phyloP scores from a whole-genome alignment of 2,888 invertebrate species.

The Orthonychiurus folsomi region DNA sequence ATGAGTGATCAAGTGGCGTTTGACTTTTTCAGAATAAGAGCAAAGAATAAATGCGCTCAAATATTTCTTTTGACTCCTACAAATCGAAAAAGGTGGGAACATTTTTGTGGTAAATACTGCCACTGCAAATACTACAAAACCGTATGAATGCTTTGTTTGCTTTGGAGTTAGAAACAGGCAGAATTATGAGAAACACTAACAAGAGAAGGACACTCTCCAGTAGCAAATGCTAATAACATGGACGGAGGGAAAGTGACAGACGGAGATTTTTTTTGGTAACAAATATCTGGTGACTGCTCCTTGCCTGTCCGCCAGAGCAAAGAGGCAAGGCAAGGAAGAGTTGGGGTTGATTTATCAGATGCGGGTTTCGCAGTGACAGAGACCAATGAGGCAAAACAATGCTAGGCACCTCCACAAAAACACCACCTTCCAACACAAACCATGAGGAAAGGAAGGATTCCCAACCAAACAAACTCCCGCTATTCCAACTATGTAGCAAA shows the following conservation, averaged over 20 bases:
- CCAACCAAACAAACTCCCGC: neutral
- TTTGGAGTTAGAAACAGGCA: too few species aligned
- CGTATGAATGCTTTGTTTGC: too few species aligned
- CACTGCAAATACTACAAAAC: too few species aligned
- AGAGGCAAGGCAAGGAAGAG: constrained; percentile 13
- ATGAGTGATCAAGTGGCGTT: too few species aligned
- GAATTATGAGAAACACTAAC: too few species aligned
- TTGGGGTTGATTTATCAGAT: constrained; percentile 29
- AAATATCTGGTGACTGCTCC: neutral
- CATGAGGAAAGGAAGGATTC: neutral
- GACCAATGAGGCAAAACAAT: constrained; percentile 36
- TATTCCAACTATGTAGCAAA: constrained; percentile 7
- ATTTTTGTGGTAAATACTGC: too few species aligned
- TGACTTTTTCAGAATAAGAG: too few species aligned
- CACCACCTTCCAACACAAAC: too few species aligned
- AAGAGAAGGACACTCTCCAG: too few species aligned
- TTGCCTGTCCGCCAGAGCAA: constrained; percentile 11
- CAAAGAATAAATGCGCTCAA: too few species aligned
- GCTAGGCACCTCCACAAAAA: constrained; percentile 12
- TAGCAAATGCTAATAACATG: neutral
- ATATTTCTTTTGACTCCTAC: too few species aligned
- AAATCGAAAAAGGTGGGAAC: too few species aligned
- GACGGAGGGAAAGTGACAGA: neutral
- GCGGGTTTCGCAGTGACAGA: constrained; percentile 29
- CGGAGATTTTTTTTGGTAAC: neutral